Percentiles rank a stretch among this genome's conserved stretches.
Evolutionary conservation across 2,888 invertebrate species (phyloP).

Genomic region (Baccha elongata): DNA sequence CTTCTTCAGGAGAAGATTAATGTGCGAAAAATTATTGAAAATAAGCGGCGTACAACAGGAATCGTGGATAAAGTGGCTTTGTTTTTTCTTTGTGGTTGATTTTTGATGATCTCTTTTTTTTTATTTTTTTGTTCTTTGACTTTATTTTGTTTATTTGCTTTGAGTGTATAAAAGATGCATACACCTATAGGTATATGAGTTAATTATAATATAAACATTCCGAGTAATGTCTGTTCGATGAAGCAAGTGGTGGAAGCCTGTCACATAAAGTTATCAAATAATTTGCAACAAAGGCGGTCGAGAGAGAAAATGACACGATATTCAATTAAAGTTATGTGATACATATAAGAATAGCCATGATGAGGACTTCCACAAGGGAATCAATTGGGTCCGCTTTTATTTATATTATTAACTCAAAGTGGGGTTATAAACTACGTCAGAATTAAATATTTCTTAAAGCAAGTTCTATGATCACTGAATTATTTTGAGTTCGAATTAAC

Average conservation of each 20-base stretch:
- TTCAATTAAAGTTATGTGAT: constrained; percentile 10
- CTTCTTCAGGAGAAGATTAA: constrained; percentile 62
- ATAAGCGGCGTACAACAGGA: constrained; percentile 44
- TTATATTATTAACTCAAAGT: no score
- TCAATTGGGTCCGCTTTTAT: no score
- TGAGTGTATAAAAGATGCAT: no score
- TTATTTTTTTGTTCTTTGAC: neutral
- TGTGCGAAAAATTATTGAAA: constrained; percentile 68
- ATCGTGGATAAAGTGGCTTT: constrained; percentile 36
- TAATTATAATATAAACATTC: constrained; percentile 30
- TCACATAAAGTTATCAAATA: constrained; percentile 29
- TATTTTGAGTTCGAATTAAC: no score
- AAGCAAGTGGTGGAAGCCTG: constrained; percentile 45
- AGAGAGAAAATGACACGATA: constrained; percentile 7
- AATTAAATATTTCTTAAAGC: no score
- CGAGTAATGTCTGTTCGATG: constrained; percentile 10
- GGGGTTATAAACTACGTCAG: no score
- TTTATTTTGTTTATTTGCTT: neutral
- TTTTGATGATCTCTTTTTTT: constrained; percentile 21
- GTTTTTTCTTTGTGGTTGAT: constrained; percentile 21
- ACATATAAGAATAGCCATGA: no score
- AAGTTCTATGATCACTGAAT: no score
- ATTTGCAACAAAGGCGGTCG: constrained; percentile 13
- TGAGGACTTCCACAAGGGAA: no score
- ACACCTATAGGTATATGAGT: constrained; percentile 7